Evolutionary conservation across 2,113 vertebrate genomes (phyloP), one percentile per base, ranked within the genome.

Genomic region (Notiomystis cincta): DNA sequence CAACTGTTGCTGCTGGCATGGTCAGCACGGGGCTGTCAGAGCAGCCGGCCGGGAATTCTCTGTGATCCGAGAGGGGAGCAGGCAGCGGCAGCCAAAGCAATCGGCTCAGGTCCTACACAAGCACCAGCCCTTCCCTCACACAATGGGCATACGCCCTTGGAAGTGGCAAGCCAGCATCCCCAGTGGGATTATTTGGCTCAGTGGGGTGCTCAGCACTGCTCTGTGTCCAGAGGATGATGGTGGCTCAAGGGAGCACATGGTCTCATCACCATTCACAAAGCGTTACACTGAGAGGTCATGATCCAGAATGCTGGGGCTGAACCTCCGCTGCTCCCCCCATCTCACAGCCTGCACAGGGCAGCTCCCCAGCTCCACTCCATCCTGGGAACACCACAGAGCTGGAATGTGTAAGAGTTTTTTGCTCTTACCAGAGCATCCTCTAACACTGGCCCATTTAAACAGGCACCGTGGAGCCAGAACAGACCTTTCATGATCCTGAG

Each of bases 1-100:
- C 25, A 35, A 91, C 69, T 72, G 87, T 69, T 94, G 91, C 89
- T 95, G 87, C 95, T 94, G 94, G 87, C 94, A 80, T 5, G 3
- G 78, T 14, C 54, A 61, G 85, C 1, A 1, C 1, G 3, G 70
- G 79, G 78, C 84, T 72, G 91, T 48, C 65, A 6, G 7, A 35
- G 54, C 89, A 14, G 70, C 82, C 37, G 2, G 87, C 71, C 2
- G 4, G 69, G 82, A 90, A 48, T 48, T 45, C 58, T 16, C 70
- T 1, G 11, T 11, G 71, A 53, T 69, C 84, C 31, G 5, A 31
- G 23, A 66, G 78, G 87, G 76, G 82, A 73, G 71, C 60, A 62
- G 53, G 71, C 33, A 21, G 56, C 2, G 0, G 67, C 71, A 28
- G 90, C 85, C 92, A 70, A 40, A 0, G 0, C 5, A 7, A 2